A percentile compares a stretch with the other conserved stretches of the same genome.
phyloP scores from a whole-genome alignment of 2,888 invertebrate genomes.

The Mimachlamys varia region DNA sequence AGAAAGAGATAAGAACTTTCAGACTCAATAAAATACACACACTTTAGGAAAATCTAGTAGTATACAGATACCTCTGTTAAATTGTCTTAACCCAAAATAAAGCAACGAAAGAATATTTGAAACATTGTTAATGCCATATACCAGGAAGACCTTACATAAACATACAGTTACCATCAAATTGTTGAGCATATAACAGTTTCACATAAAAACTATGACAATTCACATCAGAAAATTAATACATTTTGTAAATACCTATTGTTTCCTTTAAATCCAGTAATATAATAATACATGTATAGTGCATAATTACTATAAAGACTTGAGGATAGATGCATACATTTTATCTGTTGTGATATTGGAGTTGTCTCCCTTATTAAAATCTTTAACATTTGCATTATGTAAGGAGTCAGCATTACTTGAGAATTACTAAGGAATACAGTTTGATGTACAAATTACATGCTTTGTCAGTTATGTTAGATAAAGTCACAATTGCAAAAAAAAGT shows the following conservation, averaged over 20 bases:
- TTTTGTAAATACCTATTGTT: background rate
- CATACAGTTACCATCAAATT: constrained; percentile 12
- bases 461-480: too few species aligned
- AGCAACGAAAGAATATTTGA: background rate
- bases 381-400: background rate
- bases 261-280: background rate
- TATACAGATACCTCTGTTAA: background rate
- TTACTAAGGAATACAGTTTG: too few species aligned
- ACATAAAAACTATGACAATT: background rate
- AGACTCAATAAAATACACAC: background rate
- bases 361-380: background rate
- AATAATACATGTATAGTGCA: background rate
- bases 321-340: background rate
- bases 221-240: background rate
- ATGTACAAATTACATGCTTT: too few species aligned
- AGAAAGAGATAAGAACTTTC: too few species aligned
- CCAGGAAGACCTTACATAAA: constrained; percentile 12
- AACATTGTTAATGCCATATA: background rate
- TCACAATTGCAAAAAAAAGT: too few species aligned
- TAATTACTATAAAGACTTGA: background rate
- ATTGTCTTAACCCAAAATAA: background rate
- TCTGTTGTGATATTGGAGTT: background rate
- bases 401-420: too few species aligned
- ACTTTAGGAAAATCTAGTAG: background rate
- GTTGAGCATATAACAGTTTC: background rate